Percentiles rank a stretch among this genome's conserved stretches.
phyloP scores from a whole-genome alignment of 2,888 invertebrate genomes.

The Arrhopalites spinosus region DNA sequence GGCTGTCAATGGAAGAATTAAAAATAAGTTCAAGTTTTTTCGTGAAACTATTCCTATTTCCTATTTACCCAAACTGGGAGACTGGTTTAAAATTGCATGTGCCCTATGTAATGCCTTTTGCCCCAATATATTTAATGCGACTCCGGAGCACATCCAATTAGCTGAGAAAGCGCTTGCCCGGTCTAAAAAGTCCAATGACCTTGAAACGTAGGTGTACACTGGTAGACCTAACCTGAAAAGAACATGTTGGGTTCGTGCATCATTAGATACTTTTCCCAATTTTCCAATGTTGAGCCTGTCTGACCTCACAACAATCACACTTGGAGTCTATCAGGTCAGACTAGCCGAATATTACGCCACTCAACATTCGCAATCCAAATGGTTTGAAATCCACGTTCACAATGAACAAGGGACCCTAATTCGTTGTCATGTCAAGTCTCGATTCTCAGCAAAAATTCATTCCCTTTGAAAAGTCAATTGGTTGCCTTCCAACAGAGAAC shows the following conservation, averaged over 20 bases:
- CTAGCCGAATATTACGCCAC: not conserved
- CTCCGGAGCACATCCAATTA: not conserved
- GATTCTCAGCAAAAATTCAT: no score
- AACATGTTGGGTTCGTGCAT: not conserved
- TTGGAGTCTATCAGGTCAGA: not conserved
- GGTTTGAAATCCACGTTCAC: no score
- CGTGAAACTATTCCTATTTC: not conserved
- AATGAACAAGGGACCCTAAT: no score
- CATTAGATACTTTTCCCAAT: not conserved
- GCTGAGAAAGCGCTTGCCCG: not conserved
- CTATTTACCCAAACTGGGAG: not conserved
- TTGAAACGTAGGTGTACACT: not conserved
- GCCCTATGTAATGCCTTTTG: not conserved
- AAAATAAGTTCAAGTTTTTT: slow-evolving; percentile 37
- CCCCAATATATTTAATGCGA: not conserved
- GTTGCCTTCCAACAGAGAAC: no score
- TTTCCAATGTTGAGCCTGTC: not conserved
- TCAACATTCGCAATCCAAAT: not conserved
- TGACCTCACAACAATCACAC: not conserved
- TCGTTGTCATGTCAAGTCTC: no score
- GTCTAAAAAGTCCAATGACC: not conserved
- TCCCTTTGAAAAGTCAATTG: no score
- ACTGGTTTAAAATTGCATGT: not conserved
- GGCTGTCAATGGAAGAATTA: slow-evolving; percentile 36
- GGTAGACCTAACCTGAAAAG: not conserved